Evolutionary conservation across 2,888 invertebrate genomes (phyloP).

Genomic region (Lacanobia oleracea): DNA sequence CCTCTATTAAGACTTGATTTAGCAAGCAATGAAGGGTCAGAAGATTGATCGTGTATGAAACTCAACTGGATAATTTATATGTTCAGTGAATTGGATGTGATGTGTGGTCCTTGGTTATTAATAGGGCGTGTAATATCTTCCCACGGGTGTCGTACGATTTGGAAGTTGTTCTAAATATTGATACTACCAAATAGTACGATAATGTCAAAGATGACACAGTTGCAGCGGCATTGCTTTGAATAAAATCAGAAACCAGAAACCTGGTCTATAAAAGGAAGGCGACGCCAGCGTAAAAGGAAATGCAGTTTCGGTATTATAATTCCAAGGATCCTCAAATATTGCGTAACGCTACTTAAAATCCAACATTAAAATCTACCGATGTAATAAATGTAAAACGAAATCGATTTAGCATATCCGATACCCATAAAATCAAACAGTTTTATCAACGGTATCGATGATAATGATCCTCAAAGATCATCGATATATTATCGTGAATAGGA

Average conservation of each 20-base stretch:
- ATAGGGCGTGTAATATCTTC: constrained; percentile 31
- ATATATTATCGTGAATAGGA: constrained; percentile 59
- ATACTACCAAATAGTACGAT: not conserved
- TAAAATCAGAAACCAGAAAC: not conserved
- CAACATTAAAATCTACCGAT: constrained; percentile 22
- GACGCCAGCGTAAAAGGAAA: constrained; percentile 14
- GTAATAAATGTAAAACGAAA: constrained; percentile 37
- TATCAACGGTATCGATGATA: constrained; percentile 49
- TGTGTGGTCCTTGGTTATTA: constrained; percentile 50
- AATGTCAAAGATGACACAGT: not conserved
- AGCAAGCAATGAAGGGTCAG: constrained; percentile 54
- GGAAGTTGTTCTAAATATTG: not conserved
- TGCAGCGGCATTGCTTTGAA: not conserved
- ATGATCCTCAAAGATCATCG: constrained; percentile 47
- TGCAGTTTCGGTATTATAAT: constrained; percentile 19
- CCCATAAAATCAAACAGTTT: constrained; percentile 34
- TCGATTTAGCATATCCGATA: constrained; percentile 32
- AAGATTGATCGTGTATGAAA: constrained; percentile 58
- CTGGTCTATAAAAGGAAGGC: not conserved
- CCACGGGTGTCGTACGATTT: constrained; percentile 30
- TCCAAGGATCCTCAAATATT: constrained; percentile 27
- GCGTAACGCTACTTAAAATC: constrained; percentile 8
- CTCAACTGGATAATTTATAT: constrained; percentile 55
- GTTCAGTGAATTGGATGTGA: constrained; percentile 39
- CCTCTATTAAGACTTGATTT: constrained; percentile 62